A percentile compares a stretch with the other conserved stretches of the same genome.
These are phyloP conservation scores for Alligator sinensis DNA, from an alignment of 2,113 vertebrate species.

Conservation along the genomic window DNA sequence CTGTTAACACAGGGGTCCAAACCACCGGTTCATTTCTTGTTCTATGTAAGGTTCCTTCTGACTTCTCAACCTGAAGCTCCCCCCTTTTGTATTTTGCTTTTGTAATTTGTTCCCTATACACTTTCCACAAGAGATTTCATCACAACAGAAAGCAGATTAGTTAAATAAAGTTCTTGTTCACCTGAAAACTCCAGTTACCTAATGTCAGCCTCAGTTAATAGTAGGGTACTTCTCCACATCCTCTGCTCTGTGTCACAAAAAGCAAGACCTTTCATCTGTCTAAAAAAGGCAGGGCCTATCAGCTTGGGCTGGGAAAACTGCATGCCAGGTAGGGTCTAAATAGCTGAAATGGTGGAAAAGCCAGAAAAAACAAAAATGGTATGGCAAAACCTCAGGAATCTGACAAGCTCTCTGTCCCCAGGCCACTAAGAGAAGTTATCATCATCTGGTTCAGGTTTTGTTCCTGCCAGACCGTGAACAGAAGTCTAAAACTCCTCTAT, in stretches of 20 bases:
- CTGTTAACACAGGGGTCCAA: background rate
- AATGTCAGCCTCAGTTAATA: background rate
- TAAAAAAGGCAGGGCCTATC: background rate
- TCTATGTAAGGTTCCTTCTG: background rate
- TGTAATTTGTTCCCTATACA: background rate
- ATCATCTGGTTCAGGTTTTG: conserved; percentile 73
- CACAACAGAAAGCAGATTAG: background rate
- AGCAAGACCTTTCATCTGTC: background rate
- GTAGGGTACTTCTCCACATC: background rate
- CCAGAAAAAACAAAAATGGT: conserved; percentile 58
- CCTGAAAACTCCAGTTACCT: background rate
- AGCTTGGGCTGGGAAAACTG: background rate
- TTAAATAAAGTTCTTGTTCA: background rate
- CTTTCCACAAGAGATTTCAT: too few species aligned
- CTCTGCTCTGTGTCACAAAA: rapidly evolving
- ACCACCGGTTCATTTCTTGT: background rate
- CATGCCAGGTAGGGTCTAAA: conserved; percentile 17
- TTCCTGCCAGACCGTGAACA: conserved; percentile 51
- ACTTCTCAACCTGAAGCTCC: background rate
- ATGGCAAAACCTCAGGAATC: conserved; percentile 70
- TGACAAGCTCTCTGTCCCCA: conserved; percentile 51
- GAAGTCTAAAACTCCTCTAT: conserved; percentile 31
- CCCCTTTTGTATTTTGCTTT: background rate
- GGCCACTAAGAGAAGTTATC: conserved; percentile 50
- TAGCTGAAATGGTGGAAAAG: conserved; percentile 14